Percentiles rank a stretch among this genome's conserved stretches.
These are phyloP conservation scores for Cynopterus sphinx DNA, from an alignment of 2,797 vertebrate species.

Conservation along the genomic window DNA sequence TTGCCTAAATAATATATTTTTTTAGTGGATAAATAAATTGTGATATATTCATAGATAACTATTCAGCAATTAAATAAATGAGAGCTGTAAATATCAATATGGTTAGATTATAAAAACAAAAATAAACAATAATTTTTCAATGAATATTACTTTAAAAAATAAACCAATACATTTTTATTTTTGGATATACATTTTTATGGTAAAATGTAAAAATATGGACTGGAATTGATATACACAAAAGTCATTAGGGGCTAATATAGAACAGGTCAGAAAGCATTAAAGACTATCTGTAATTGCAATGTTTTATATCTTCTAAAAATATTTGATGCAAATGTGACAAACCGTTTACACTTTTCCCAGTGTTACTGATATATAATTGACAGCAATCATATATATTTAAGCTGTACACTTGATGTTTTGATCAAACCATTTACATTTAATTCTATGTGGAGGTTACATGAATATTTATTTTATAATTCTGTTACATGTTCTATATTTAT, in stretches of 20 bases:
- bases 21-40: background rate
- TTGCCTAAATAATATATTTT: background rate
- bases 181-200: background rate
- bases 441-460: background rate
- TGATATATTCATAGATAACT: background rate
- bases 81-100: background rate
- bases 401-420: background rate
- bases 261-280: background rate
- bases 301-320: constrained; percentile 34
- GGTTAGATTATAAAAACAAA: constrained; percentile 20
- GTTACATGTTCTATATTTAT: constrained; percentile 19
- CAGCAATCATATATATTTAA: background rate
- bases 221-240: background rate
- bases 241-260: background rate
- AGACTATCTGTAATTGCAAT: background rate
- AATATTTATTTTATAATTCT: constrained; percentile 27
- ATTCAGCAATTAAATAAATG: constrained; percentile 14
- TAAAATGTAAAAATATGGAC: constrained; percentile 7
- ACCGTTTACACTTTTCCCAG: background rate
- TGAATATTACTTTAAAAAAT: background rate
- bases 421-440: constrained; percentile 12
- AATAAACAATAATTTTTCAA: background rate
- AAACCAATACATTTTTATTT: background rate
- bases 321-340: constrained; percentile 5
- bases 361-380: background rate